Evolutionary conservation across 1,140 invertebrate genomes (phyloP), one percentile per base, ranked within the genome.

Genomic region (Aleiodes sp.): DNA sequence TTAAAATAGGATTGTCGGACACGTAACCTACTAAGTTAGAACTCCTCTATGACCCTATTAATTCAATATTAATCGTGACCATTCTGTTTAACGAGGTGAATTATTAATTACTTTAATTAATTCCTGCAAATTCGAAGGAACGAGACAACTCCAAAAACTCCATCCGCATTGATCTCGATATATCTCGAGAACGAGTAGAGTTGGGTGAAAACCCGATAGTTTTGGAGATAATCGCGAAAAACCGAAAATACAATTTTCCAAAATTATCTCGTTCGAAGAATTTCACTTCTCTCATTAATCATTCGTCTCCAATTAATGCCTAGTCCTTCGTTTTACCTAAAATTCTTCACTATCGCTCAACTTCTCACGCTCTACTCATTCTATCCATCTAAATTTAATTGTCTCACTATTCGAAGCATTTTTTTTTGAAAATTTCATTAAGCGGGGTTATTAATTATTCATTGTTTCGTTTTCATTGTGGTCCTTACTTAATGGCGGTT

Each of bases 1-100:
- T 70, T 73, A 60, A 73, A 73, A 43, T 62, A 73, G 72, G 72
- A 73, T 73, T 73, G 72, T 73, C 72, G 65, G 72, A 73, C 72
- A 73, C 65, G 56, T 73, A 73, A 33, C 21, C 26, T 65, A 65
- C 37, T 59, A 37, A 63, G 52, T 31, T 68, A 57, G 33, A 70
- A 43, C 41, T 43, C 24, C 1, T 28, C 68, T 70, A 41, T 14
- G 37, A 29, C 56, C 39, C 21, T 62, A 39, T 16, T 43, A 71
- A 62, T 67, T 56, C 39, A 66, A 57, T 65, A 67, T 56, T 66
- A 35, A 70, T 33, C 69, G 56, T 70, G 63, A 70, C 62, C 60
- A 62, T 61, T 9, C 28, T 29, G 41, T 39, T 14, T 59, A 59
- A 59, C 29, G 24, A 29, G 28, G n/a, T 59, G 24, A 59, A 59